Conservation (phyloP, 2,113 vertebrate species). For the Hyperoodon ampullatus region DNA sequence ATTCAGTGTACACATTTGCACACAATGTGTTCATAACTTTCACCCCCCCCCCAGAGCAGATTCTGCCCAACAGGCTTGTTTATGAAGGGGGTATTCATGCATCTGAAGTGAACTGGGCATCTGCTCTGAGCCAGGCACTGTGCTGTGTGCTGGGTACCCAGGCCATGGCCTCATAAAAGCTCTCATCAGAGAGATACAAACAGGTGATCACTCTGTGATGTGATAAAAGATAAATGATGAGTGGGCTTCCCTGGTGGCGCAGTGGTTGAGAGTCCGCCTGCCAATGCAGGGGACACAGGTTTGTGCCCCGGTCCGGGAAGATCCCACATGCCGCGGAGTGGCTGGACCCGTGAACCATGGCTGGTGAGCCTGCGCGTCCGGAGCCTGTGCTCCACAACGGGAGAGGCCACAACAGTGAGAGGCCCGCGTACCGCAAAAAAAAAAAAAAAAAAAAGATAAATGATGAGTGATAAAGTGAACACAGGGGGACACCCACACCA, state of each 20-base stretch:
- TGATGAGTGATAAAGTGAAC: not conserved
- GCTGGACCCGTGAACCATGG: too few relatives aligned
- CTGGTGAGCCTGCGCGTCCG: too few relatives aligned
- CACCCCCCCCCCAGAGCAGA: not conserved
- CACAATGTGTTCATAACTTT: not conserved
- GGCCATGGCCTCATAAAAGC: not conserved
- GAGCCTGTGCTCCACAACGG: too few relatives aligned
- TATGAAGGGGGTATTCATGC: not conserved
- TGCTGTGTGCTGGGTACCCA: not conserved
- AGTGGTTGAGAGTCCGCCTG: too few relatives aligned
- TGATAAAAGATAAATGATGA: not conserved
- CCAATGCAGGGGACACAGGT: too few relatives aligned
- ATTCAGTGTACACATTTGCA: not conserved
- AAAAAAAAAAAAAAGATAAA: not conserved
- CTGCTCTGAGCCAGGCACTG: not conserved
- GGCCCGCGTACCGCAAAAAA: too few relatives aligned
- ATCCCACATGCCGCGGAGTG: too few relatives aligned
- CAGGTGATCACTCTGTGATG: not conserved
- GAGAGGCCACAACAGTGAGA: too few relatives aligned
- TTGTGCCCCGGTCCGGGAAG: too few relatives aligned
- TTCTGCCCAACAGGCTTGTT: not conserved
- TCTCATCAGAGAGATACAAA: not conserved
- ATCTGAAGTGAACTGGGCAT: not conserved
- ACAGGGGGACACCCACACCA: not conserved
- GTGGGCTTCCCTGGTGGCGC: too few relatives aligned